Base-by-base conservation (phyloP, 2,888 invertebrate genomes). In the Himalopsyche anomala region DNA sequence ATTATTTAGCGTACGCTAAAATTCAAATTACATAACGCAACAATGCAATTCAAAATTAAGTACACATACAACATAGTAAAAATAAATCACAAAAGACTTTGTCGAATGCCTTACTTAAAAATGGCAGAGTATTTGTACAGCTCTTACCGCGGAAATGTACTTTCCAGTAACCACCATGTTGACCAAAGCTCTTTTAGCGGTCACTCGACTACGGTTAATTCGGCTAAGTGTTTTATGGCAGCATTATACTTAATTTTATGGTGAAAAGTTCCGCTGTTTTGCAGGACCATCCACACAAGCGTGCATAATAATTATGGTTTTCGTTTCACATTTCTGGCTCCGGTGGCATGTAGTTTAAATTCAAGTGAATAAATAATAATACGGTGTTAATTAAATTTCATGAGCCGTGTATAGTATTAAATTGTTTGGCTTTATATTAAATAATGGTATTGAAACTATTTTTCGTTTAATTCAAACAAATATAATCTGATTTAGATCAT, bases 151-250 rank as follows among this genome's bases (percentile, higher is more conserved):
- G 74, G 74, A 74, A 74, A 74, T 74, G 74, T 74, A 74, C 38
- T 74, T 38, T 36, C 9, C 36, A 15, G 74, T 74, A 74, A 74
- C 38, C 38, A 74, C 74, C 74, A 74, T 74, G 74, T 74, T 74
- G 74, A 74, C 79, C 54, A 54, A 54, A 79, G 84, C 79, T 54
- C 69, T 80, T 55, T 54, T 11, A 40, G 82, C 62, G 54, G 82
- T 56, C 55, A 56, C 40, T 56, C 56, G 82, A 51, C 82, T 40
- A 82, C 62, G 82, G 82, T 82, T 82, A 54, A 82, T 82, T 55
- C 82, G n/a, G 54, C n/a, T 82, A 82, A 82, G 82, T 82, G 82
- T 82, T 56, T 56, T 82, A 56, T 82, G 82, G 82, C 17, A 40
- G 56, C 82, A 55, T 82, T 40, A 56, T 56, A 55, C 55, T 74